These are phyloP conservation scores for Andrena praecox DNA, from an alignment of 2,888 invertebrate species.

Conservation along the genomic window DNA sequence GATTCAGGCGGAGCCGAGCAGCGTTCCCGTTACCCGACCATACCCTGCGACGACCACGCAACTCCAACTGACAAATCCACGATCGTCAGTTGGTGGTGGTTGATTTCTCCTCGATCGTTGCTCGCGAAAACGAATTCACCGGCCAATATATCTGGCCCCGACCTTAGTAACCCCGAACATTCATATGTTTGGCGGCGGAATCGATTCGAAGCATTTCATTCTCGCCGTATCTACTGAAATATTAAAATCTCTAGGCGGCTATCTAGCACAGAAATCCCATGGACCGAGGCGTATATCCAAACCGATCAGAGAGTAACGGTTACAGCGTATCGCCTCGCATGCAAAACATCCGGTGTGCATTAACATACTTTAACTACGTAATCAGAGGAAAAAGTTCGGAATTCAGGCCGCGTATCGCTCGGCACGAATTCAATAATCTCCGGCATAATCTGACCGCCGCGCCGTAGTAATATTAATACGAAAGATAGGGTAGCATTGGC, in stretches of 20 bases:
- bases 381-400: slow-evolving; percentile 43
- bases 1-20: too few species aligned
- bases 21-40: too few species aligned
- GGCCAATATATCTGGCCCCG: too few species aligned
- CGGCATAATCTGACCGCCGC: slow-evolving; percentile 34
- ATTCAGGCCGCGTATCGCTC: slow-evolving; percentile 51
- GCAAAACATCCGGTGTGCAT: slow-evolving; percentile 44
- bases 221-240: neutral
- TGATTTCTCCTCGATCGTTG: too few species aligned
- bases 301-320: neutral
- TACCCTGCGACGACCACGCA: too few species aligned
- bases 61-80: too few species aligned
- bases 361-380: slow-evolving; percentile 40
- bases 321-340: slow-evolving; percentile 20
- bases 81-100: too few species aligned
- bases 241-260: neutral
- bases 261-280: neutral
- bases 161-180: neutral
- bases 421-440: slow-evolving; percentile 56
- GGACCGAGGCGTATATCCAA: neutral
- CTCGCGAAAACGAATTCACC: too few species aligned
- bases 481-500: slow-evolving; percentile 25
- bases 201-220: neutral
- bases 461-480: slow-evolving; percentile 45
- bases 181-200: neutral